Evolutionary conservation across 2,888 invertebrate genomes (phyloP).

Genomic region (Deroplatys truncata): DNA sequence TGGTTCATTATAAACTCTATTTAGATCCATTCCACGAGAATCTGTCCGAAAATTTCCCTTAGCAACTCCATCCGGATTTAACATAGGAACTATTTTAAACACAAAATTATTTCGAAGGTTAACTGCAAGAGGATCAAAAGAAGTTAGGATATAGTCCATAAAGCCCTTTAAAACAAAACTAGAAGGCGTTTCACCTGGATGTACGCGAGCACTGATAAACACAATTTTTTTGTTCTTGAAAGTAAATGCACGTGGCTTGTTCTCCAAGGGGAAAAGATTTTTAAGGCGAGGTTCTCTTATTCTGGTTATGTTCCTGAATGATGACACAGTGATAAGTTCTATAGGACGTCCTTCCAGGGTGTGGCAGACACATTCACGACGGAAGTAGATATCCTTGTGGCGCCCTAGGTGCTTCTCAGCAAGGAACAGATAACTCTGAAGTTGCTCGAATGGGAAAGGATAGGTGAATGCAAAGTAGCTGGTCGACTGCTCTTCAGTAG

Average conservation of each 20-base stretch:
- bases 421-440: neutral
- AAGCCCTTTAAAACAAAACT: conserved; percentile 88
- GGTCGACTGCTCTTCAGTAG: neutral
- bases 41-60: conserved; percentile 84
- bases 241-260: conserved; percentile 64
- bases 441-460: neutral
- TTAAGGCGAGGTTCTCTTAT: conserved; percentile 68
- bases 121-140: conserved; percentile 70
- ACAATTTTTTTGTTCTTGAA: conserved; percentile 78
- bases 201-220: conserved; percentile 83
- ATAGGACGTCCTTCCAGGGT: conserved; percentile 73
- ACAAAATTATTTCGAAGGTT: conserved; percentile 71
- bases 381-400: conserved; percentile 69
- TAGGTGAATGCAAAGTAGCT: neutral
- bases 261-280: conserved; percentile 67
- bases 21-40: conserved; percentile 81
- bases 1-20: conserved; percentile 80
- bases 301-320: conserved; percentile 68
- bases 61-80: conserved; percentile 89
- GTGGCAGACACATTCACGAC: conserved; percentile 72
- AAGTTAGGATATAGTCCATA: conserved; percentile 68
- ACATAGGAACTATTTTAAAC: conserved; percentile 85
- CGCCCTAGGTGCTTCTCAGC: neutral
- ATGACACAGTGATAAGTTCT: conserved; percentile 79
- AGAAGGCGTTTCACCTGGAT: conserved; percentile 89